These are phyloP conservation scores for Aricia agestis DNA, from an alignment of 1,140 invertebrate genomes.

Conservation along the genomic window DNA sequence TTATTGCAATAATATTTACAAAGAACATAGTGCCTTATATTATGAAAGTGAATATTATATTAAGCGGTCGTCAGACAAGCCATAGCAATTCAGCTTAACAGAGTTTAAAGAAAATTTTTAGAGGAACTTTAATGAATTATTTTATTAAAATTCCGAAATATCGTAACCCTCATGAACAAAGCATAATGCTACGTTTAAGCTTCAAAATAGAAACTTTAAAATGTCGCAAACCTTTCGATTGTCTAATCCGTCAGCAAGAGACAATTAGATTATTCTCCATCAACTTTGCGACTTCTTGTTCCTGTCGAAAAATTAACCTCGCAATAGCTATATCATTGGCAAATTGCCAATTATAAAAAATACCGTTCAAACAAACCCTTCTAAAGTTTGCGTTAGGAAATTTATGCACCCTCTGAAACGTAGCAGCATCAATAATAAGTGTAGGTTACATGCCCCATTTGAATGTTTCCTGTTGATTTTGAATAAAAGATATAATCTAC, in stretches of 20 bases:
- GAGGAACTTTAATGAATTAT: no score
- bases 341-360: constrained; percentile 14
- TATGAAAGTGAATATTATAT: background rate
- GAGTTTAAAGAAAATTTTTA: no score
- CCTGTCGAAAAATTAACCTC: constrained; percentile 34
- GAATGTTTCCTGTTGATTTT: constrained; percentile 73
- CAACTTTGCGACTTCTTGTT: constrained; percentile 45
- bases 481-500: constrained; percentile 74
- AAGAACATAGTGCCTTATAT: background rate
- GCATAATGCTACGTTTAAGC: background rate
- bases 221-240: background rate
- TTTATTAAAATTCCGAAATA: no score
- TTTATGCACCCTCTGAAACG: constrained; percentile 64
- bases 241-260: background rate
- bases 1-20: constrained; percentile 14
- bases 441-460: constrained; percentile 75
- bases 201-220: background rate
- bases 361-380: constrained; percentile 60
- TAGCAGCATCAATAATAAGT: constrained; percentile 67
- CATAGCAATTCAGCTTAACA: no score
- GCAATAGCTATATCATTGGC: constrained; percentile 17
- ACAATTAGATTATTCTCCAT: constrained; percentile 26
- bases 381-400: constrained; percentile 62
- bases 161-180: no score
- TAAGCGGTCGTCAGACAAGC: no score